phyloP scores from a whole-genome alignment of 2,113 vertebrate genomes.

The Nothobranchius furzeri region DNA sequence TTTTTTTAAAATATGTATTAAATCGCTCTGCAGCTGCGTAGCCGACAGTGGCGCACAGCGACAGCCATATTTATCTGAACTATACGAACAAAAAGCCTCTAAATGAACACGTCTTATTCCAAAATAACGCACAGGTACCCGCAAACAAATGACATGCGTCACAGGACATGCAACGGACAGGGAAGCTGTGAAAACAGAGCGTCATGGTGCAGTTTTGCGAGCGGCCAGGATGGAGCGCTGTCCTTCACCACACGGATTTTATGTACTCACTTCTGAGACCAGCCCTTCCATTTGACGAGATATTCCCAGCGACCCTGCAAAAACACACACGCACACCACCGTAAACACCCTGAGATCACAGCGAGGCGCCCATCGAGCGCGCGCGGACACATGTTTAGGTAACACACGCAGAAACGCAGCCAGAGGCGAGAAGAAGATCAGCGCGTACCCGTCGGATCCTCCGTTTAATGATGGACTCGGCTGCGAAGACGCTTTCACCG shows the following conservation, averaged over 20 bases:
- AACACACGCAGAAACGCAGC: slow-evolving; percentile 39
- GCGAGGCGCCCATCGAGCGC: slow-evolving; percentile 16
- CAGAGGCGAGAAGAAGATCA: slow-evolving; percentile 11
- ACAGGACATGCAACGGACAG: not conserved
- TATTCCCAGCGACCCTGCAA: slow-evolving; percentile 96
- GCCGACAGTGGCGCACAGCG: slow-evolving; percentile 61
- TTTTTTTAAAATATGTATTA: not conserved
- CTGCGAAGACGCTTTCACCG: slow-evolving; percentile 93
- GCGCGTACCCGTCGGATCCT: slow-evolving; percentile 89
- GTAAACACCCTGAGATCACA: slow-evolving; percentile 34
- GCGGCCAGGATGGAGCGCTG: slow-evolving; percentile 72
- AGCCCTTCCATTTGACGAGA: slow-evolving; percentile 98
- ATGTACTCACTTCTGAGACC: slow-evolving; percentile 98
- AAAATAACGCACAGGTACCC: not conserved
- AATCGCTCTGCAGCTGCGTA: slow-evolving; percentile 40
- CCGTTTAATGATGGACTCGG: slow-evolving; percentile 93
- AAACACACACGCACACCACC: slow-evolving; percentile 29
- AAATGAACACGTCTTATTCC: not conserved
- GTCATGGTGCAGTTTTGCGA: slow-evolving; percentile 53
- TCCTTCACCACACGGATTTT: slow-evolving; percentile 46
- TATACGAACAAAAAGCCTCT: slow-evolving; percentile 37
- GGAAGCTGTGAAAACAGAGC: slow-evolving; percentile 6
- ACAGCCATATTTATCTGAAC: slow-evolving; percentile 27
- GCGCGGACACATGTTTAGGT: slow-evolving; percentile 60
- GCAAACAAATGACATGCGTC: not conserved